Evolutionary conservation across 2,113 vertebrate genomes (phyloP), one percentile per base, ranked within the genome.

Genomic region (Thomomys bottae): DNA sequence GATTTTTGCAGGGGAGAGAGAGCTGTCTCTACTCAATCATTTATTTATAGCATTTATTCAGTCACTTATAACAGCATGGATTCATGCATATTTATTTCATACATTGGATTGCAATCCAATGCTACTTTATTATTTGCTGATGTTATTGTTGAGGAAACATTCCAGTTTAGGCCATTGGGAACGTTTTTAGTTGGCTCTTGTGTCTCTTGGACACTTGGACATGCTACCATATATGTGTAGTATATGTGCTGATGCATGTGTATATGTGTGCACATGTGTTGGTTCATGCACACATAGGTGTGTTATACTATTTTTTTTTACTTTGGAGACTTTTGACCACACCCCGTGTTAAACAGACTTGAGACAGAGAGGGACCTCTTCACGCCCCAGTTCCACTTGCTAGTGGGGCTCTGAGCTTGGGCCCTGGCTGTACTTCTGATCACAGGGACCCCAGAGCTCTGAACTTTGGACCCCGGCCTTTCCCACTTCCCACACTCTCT

Each of bases 161-260:
- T 83, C n/a, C 66, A 49, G 64, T 45, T 66, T 66, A 32, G 59
- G 40, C n/a, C 36, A 34, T 1, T 42, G 24, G 30, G 64, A 81
- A 12, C 20, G 63, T 71, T 91, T 79, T 66, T 26, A 66, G 32
- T 64, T 57, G 42, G 66, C 21, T 78, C 14, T 45, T 68, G 2
- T n/a, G 28, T 87, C 84, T 66, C 38, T 54, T 54, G 83, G 67
- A 73, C 76, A 57, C 86, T 92, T 75, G 76, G 59, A 73, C 40
- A 30, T 30, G 32, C 2, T 15, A 12, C 20, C 12, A 14, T 40
- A 21, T 26, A 3, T 61, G 42, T 40, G 38, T 11, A 45, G 11
- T 45, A 11, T 45, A 6, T 54, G 49, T 15, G n/a, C n/a, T n/a
- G n/a, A n/a, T n/a, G n/a, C n/a, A n/a, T n/a, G n/a, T 38, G 28